These are phyloP conservation scores for Sitta carolinensis DNA, from an alignment of 2,797 vertebrate species.

Conservation along the genomic window DNA sequence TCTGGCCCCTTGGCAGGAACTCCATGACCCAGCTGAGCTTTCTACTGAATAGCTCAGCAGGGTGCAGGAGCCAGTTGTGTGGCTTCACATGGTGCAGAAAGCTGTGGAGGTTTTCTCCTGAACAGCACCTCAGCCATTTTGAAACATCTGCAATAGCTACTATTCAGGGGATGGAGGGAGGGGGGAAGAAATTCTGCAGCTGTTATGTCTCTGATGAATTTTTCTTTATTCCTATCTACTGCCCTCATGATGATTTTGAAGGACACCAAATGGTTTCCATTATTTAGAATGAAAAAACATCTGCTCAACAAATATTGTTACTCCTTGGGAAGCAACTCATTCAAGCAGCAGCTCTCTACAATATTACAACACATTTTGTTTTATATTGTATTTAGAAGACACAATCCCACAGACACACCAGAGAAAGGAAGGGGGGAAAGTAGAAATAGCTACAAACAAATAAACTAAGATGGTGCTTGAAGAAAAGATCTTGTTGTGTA, in stretches of 20 bases:
- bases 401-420: neutral
- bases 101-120: slow-evolving; percentile 46
- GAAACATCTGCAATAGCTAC: slow-evolving; percentile 63
- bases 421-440: neutral
- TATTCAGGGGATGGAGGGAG: neutral
- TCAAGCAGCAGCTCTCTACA: slow-evolving; percentile 57
- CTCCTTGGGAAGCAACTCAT: slow-evolving; percentile 67
- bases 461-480: neutral
- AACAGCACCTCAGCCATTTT: slow-evolving; percentile 37
- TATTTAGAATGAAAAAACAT: slow-evolving; percentile 71
- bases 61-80: slow-evolving; percentile 55
- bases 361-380: neutral
- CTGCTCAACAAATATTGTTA: slow-evolving; percentile 69
- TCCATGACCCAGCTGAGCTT: slow-evolving; percentile 64
- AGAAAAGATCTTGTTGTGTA: neutral
- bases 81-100: slow-evolving; percentile 53
- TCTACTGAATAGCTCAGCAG: slow-evolving; percentile 66
- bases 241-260: slow-evolving; percentile 62
- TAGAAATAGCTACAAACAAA: neutral
- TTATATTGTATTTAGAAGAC: slow-evolving; percentile 1
- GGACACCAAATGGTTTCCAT: slow-evolving; percentile 72
- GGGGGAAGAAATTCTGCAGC: slow-evolving; percentile 54
- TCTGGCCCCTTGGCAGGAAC: slow-evolving; percentile 64
- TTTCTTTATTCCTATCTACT: slow-evolving; percentile 54
- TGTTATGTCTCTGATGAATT: slow-evolving; percentile 57